Conservation (phyloP, 2,888 invertebrate species). For the Hanleya hanleyi region DNA sequence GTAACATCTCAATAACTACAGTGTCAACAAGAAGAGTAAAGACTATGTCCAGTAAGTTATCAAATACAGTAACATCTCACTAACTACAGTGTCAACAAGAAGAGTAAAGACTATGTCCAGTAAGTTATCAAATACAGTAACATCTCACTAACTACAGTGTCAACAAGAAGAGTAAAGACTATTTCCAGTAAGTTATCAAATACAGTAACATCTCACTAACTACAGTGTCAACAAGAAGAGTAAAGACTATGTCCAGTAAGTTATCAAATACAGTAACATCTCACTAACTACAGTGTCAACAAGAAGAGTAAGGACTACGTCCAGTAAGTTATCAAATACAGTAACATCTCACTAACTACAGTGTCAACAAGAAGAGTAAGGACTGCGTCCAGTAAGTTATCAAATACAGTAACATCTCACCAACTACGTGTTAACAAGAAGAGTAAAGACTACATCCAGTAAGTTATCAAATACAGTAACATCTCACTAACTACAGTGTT, state of each 20-base stretch:
- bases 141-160: slow-evolving; percentile 99
- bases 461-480: slow-evolving; percentile 76
- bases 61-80: slow-evolving; percentile 82
- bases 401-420: slow-evolving; percentile 82
- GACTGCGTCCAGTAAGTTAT: slow-evolving; percentile 91
- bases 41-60: slow-evolving; percentile 91
- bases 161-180: slow-evolving; percentile 97
- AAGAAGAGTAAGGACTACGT: slow-evolving; percentile 97
- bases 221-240: slow-evolving; percentile 99
- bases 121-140: slow-evolving; percentile 75
- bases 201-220: slow-evolving; percentile 87
- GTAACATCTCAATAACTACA: slow-evolving; percentile 98
- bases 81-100: slow-evolving; percentile 98
- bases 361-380: slow-evolving; percentile 97
- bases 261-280: slow-evolving; percentile 77
- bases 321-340: slow-evolving; percentile 80
- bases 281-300: slow-evolving; percentile 98
- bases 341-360: slow-evolving; percentile 94
- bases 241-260: slow-evolving; percentile 94
- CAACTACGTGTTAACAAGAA: slow-evolving; percentile 98
- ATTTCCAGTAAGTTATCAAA: slow-evolving; percentile 85
- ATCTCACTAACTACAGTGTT: slow-evolving; percentile 98
- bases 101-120: slow-evolving; percentile 96
- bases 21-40: slow-evolving; percentile 97
- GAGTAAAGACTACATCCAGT: slow-evolving; percentile 96